phyloP scores from a whole-genome alignment of 2,113 vertebrate species.

The Rhombomys opimus region DNA sequence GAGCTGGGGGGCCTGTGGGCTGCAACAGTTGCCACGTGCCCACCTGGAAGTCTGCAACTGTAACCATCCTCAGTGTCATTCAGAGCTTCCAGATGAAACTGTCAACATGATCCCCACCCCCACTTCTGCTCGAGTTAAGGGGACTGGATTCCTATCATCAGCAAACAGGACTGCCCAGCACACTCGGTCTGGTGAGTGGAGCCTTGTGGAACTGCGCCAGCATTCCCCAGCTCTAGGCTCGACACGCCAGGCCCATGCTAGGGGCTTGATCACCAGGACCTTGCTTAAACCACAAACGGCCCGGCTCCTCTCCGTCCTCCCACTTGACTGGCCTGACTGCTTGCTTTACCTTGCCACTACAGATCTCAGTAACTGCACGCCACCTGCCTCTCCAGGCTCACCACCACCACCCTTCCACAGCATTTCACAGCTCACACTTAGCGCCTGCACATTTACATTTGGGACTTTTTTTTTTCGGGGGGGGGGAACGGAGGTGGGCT shows the following conservation, averaged over 20 bases:
- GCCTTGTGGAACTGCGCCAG: background rate
- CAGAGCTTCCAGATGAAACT: background rate
- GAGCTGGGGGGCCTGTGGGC: background rate
- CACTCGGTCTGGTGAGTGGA: background rate
- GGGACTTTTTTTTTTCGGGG: background rate
- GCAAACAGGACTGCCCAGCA: background rate
- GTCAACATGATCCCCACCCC: background rate
- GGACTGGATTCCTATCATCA: background rate
- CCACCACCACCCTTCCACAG: accelerated
- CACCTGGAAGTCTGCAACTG: background rate
- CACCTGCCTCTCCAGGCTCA: background rate
- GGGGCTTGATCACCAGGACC: background rate
- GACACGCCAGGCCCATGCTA: background rate
- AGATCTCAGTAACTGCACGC: background rate
- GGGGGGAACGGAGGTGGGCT: background rate
- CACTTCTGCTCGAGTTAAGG: background rate
- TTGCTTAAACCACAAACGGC: background rate
- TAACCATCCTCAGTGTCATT: background rate
- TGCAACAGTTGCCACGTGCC: background rate
- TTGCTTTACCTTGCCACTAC: background rate
- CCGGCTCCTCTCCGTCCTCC: background rate
- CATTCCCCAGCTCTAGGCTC: background rate
- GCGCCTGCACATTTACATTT: background rate
- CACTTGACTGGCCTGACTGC: background rate
- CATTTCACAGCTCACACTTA: background rate